Evolutionary conservation across 1,140 invertebrate genomes (phyloP), one percentile per base, ranked within the genome.

Genomic region (Drosophila tropicalis): DNA sequence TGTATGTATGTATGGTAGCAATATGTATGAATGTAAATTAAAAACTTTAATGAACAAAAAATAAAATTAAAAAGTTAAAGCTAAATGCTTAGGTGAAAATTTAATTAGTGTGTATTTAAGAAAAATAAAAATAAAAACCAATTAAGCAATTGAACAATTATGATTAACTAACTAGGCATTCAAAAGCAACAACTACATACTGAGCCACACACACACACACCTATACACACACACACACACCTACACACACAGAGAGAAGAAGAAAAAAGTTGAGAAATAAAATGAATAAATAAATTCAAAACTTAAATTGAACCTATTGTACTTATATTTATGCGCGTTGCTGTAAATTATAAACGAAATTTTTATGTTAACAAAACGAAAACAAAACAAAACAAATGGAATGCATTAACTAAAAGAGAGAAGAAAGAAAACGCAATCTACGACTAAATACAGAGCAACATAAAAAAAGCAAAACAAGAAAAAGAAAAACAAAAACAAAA

Each of bases 21-120:
- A 86, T 87, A 87, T 86, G 79, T 86, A 82, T 87, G 82, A 83
- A 87, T 87, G 84, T 87, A 89, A 89, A 89, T 89, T 83, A 55
- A 76, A 86, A 70, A 60, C 44, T 51, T 51, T 12, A 51, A 72
- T 66, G 64, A 73, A 79, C n/a, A 71, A 62, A 76, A 70, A 70
- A 70, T 71, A 41, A 47, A 72, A 62, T 54, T 47, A 47, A 72
- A 56, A 78, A 83, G 77, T 79, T 89, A 78, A 81, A 81, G 80
- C 76, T 78, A 84, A 87, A 74, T 79, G 84, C 84, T 89, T 89
- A 89, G 84, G 84, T 89, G 84, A 89, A 89, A 84, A 89, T 89
- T 89, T 84, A 87, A 87, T 89, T 87, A 87, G 84, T 87, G 67
- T 83, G 83, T 86, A 86, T 84, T 86, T 89, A 87, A 86, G 64